Conservation (phyloP, 2,113 vertebrate genomes). For the Ailurus styani region DNA sequence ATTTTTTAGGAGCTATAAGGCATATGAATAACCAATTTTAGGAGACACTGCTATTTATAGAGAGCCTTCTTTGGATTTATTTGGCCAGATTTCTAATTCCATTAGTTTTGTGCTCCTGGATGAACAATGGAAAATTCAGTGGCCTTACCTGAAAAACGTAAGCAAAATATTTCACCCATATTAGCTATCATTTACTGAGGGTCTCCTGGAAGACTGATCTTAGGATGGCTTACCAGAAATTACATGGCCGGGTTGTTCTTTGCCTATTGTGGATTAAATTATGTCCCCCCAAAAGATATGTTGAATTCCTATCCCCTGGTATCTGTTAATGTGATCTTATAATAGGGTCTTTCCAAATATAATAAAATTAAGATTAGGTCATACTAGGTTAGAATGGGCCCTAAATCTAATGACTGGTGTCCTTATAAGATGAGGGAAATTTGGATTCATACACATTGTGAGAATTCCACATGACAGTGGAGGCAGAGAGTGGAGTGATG, state of each 20-base stretch:
- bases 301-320: background rate
- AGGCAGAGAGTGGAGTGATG: background rate
- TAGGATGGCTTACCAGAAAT: background rate
- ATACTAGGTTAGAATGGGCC: background rate
- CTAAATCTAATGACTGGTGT: background rate
- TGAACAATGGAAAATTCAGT: background rate
- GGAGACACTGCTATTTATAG: background rate
- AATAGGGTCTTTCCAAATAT: background rate
- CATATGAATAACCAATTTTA: background rate
- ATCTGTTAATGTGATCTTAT: background rate
- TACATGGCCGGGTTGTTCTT: background rate
- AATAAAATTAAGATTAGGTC: background rate
- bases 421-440: background rate
- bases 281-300: background rate
- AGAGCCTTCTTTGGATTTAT: background rate
- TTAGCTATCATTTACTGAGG: background rate
- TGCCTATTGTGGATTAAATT: background rate
- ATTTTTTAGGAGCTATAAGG: background rate
- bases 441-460: background rate
- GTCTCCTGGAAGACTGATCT: background rate
- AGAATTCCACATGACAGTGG: background rate
- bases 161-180: background rate
- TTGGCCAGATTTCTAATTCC: background rate
- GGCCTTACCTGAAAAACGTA: background rate
- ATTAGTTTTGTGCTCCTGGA: background rate